phyloP scores from a whole-genome alignment of 1,140 invertebrate genomes.

The Lepidostoma basale region DNA sequence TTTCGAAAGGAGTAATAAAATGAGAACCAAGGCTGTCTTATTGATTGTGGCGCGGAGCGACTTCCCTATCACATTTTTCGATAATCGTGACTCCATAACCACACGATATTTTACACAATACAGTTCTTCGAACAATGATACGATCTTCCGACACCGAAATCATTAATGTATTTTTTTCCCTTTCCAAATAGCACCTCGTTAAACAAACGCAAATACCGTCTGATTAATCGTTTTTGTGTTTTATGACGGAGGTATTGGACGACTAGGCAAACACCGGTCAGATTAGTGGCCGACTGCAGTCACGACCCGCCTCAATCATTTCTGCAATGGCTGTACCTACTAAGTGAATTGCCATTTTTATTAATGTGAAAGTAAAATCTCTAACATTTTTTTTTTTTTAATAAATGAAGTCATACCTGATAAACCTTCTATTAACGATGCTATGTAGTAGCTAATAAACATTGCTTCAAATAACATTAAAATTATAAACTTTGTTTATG shows the following conservation, averaged over 20 bases:
- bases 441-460: not conserved
- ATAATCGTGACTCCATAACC: slow-evolving; percentile 18
- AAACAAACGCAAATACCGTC: slow-evolving; percentile 21
- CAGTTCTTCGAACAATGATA: slow-evolving; percentile 29
- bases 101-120: slow-evolving; percentile 17
- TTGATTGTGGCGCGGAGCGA: slow-evolving; percentile 4
- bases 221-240: slow-evolving; percentile 20
- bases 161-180: slow-evolving; percentile 3
- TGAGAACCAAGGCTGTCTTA: not conserved
- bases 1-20: slow-evolving; percentile 15
- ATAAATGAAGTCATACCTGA: no score
- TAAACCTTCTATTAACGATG: not conserved
- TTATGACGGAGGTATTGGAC: not conserved
- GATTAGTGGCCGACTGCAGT: not conserved
- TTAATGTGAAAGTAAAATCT: not conserved
- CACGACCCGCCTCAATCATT: slow-evolving; percentile 17
- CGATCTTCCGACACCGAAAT: slow-evolving; percentile 20
- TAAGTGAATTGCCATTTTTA: not conserved
- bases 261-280: not conserved
- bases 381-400: no score
- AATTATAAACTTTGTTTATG: not conserved
- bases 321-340: not conserved
- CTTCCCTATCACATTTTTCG: slow-evolving; percentile 8
- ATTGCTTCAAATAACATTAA: no score
- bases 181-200: slow-evolving; percentile 23